Conservation (phyloP, 2,113 vertebrate genomes). For the Poeciliopsis turrubarensis region DNA sequence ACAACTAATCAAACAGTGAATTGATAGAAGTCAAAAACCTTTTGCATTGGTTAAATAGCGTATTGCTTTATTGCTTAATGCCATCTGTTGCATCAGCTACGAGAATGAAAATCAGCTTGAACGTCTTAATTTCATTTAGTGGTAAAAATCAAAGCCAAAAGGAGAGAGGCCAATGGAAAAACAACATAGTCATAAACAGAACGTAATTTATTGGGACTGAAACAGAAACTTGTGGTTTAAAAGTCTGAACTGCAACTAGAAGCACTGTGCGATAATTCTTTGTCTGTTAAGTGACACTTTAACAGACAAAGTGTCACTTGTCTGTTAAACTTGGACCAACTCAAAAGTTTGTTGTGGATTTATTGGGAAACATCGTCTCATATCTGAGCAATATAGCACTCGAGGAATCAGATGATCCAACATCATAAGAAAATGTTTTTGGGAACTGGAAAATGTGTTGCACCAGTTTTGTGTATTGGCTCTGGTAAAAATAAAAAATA, state of each 20-base stretch:
- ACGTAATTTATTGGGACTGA: conserved; percentile 28
- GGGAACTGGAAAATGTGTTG: no score
- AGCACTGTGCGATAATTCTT: conserved; percentile 48
- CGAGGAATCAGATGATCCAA: conserved; percentile 33
- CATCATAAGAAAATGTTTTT: no score
- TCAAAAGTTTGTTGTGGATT: conserved; percentile 8
- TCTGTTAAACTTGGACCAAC: conserved; percentile 28
- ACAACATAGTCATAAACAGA: conserved; percentile 18
- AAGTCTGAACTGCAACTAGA: conserved; percentile 41
- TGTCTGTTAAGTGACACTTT: no score
- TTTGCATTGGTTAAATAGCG: background rate
- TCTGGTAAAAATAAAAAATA: no score
- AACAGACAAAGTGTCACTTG: conserved; percentile 50
- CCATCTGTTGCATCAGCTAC: background rate
- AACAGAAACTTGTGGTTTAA: conserved; percentile 51
- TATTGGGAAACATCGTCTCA: conserved; percentile 43
- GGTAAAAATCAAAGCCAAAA: conserved; percentile 12
- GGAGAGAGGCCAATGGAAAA: conserved; percentile 19
- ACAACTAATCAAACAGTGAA: background rate
- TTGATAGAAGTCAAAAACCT: background rate
- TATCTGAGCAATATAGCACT: conserved; percentile 14
- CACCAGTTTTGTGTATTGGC: no score
- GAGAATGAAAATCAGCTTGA: no score
- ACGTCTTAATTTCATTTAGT: no score
- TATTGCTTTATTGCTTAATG: background rate